Conservation (phyloP, 1,140 invertebrate species). For the Conopomorpha cramerella region DNA sequence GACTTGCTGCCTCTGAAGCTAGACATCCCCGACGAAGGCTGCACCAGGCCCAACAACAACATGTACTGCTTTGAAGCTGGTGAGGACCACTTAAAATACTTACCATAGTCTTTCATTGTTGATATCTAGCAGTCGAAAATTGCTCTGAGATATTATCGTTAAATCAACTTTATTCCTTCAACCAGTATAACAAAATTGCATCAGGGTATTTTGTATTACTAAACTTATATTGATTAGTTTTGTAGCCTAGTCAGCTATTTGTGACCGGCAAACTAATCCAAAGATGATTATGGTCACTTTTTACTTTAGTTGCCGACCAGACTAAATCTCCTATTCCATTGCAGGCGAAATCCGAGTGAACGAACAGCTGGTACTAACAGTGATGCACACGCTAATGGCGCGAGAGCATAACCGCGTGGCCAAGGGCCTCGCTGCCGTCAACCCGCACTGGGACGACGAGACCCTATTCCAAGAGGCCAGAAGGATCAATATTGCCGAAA, state of each 20-base stretch:
- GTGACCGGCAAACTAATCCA: too few species aligned
- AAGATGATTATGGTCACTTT: too few species aligned
- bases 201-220: too few species aligned
- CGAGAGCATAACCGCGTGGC: conserved; percentile 86
- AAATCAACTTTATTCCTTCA: too few species aligned
- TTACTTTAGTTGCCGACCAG: too few species aligned
- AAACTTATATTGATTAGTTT: too few species aligned
- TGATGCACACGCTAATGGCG: conserved; percentile 80
- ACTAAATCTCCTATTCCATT: too few species aligned
- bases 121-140: too few species aligned
- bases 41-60: conserved; percentile 82
- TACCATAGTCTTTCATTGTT: conserved; percentile 1
- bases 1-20: conserved; percentile 86
- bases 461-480: conserved; percentile 78
- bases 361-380: conserved; percentile 81
- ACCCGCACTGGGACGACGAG: conserved; percentile 86
- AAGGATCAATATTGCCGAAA: conserved; percentile 78
- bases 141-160: too few species aligned
- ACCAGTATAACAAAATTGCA: too few species aligned
- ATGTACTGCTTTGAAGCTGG: conserved; percentile 93
- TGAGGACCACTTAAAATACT: too few species aligned
- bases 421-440: conserved; percentile 63
- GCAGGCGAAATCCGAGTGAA: conserved; percentile 79
- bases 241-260: too few species aligned
- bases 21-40: conserved; percentile 91